Evolutionary conservation across 92 coral and sea anemone genomes (phyloP), one percentile per base, ranked within the genome.

Genomic region (Anthopleura xanthogrammica): DNA sequence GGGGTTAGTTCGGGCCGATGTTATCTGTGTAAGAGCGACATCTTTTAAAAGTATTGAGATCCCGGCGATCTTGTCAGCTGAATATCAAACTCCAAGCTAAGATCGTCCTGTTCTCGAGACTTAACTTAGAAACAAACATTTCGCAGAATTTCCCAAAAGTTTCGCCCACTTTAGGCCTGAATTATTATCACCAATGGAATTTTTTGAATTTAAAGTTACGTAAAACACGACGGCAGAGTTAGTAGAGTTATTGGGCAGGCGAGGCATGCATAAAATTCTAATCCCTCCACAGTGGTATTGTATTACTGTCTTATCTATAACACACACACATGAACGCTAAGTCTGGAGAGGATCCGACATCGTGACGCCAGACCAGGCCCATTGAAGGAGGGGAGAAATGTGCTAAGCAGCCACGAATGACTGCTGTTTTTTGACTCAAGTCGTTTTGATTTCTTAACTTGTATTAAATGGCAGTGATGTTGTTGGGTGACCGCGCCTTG

Each of bases 281-380:
- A 91, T 91, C 90, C 72, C 42, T 77, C 41, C 12, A 65, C 42
- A 20, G 3, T n/a, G 83, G 91, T 89, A 79, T 93, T 83, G 78
- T 90, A 87, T 93, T 93, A 91, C 94, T 41, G 3, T n/a, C 91
- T 93, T 93, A 93, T 93, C 97, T 91, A 88, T 42, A 72, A 71
- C 78, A 42, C 97, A 93, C 83, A 70, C 85, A 84, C 83, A 13
- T 48, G 40, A 75, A 48, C 54, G 55, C 54, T 12, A 75, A 73
- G 62, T 72, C 83, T 79, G 83, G 79, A 77, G 64, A 52, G 56
- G 22, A 78, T 85, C 64, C 83, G 88, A 79, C 88, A 66, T 17
- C 1, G 16, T 68, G 83, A 79, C 88, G 88, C 88, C 88, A 8
- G 4, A 4, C 58, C 75, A 5, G 42, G 72, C 77, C 52, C 39